A percentile compares a stretch with the other conserved stretches of the same genome.
Conservation (phyloP, 1,140 invertebrate genomes). For the Argopecten irradians region DNA sequence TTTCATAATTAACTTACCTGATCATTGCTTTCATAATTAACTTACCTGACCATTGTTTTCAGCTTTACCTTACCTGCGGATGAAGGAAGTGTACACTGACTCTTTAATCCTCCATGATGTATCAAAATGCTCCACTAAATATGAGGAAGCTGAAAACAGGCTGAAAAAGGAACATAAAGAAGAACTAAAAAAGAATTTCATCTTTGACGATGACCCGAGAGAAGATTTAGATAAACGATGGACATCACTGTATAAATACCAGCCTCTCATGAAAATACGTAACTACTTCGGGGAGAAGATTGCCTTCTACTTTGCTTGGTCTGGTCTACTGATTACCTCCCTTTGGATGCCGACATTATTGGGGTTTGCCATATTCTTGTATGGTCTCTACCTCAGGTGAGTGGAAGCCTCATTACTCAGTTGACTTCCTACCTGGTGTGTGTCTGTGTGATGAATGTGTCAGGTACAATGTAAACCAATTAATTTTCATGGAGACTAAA, state of each 20-base stretch:
- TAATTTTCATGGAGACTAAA: background rate
- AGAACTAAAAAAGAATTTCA: background rate
- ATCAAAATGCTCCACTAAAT: slow-evolving; percentile 51
- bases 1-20: background rate
- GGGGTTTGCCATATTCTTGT: slow-evolving; percentile 76
- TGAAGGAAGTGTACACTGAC: slow-evolving; percentile 73
- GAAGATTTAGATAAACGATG: slow-evolving; percentile 69
- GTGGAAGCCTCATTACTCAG: slow-evolving; percentile 1
- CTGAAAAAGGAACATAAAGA: slow-evolving; percentile 35
- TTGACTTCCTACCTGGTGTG: background rate
- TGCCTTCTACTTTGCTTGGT: slow-evolving; percentile 78
- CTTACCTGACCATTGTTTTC: background rate
- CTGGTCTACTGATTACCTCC: slow-evolving; percentile 71
- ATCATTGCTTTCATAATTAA: background rate
- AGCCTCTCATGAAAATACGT: slow-evolving; percentile 76
- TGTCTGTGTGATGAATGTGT: background rate
- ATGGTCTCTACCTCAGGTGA: slow-evolving; percentile 74
- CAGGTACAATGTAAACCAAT: background rate
- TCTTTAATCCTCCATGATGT: slow-evolving; percentile 75
- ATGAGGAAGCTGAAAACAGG: slow-evolving; percentile 30
- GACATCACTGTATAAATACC: slow-evolving; percentile 71
- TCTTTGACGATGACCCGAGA: slow-evolving; percentile 56
- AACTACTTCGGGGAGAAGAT: slow-evolving; percentile 79
- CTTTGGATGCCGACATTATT: slow-evolving; percentile 76
- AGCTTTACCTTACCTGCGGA: slow-evolving; percentile 75